A percentile compares a stretch with the other conserved stretches of the same genome.
These are phyloP conservation scores for Rhabditophanes sp. DNA, from an alignment of 2,888 invertebrate species.

Conservation along the genomic window DNA sequence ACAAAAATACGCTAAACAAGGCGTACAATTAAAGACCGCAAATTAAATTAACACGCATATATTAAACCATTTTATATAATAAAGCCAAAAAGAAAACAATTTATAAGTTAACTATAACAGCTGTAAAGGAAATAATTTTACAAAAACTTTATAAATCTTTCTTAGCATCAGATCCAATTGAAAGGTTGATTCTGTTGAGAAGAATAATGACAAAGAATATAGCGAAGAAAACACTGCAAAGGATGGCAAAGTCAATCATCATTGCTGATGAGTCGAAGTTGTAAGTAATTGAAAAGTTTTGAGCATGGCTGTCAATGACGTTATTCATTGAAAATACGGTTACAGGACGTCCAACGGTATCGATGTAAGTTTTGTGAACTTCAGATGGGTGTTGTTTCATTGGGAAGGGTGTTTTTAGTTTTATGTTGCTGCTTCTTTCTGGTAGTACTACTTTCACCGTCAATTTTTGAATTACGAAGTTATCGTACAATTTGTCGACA, in stretches of 20 bases:
- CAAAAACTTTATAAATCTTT: too few relatives aligned
- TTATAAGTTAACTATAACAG: too few relatives aligned
- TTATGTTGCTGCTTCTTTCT: conserved; percentile 69
- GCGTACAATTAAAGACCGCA: too few relatives aligned
- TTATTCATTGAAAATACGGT: conserved; percentile 64
- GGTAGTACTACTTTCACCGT: conserved; percentile 77
- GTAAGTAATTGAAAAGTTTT: too few relatives aligned
- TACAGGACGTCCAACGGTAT: conserved; percentile 78
- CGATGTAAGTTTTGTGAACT: conserved; percentile 77
- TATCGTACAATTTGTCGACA: conserved; percentile 89
- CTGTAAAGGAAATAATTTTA: too few relatives aligned
- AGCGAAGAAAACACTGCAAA: conserved; percentile 74
- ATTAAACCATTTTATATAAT: too few relatives aligned
- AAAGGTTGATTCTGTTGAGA: conserved; percentile 85
- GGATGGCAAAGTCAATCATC: too few relatives aligned
- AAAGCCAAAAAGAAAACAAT: too few relatives aligned
- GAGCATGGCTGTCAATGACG: conserved; percentile 85
- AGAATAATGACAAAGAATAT: conserved; percentile 78
- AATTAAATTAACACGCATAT: too few relatives aligned
- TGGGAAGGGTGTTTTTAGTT: conserved; percentile 64
- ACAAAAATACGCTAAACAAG: too few relatives aligned
- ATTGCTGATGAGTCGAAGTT: too few relatives aligned
- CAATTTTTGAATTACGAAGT: conserved; percentile 80
- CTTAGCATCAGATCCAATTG: too few relatives aligned
- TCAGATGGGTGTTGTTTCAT: conserved; percentile 61